Percentiles rank a stretch among this genome's conserved stretches.
Conservation (phyloP, 2,888 invertebrate species). For the Drosophila neotestacea region DNA sequence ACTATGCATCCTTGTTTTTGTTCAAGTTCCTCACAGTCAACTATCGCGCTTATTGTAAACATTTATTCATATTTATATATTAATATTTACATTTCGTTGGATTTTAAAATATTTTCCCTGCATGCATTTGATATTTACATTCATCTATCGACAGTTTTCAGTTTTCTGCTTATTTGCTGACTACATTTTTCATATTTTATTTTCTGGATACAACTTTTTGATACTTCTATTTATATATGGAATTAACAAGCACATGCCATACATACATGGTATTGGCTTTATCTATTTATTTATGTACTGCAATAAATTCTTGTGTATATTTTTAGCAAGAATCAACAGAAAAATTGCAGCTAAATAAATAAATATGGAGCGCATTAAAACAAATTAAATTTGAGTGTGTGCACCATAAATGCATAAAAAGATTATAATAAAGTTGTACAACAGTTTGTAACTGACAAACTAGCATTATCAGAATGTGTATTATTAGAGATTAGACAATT, state of each 20-base stretch:
- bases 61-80: slow-evolving; percentile 17
- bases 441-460: background rate
- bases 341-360: slow-evolving; percentile 18
- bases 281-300: slow-evolving; percentile 31
- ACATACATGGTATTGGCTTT: slow-evolving; percentile 4
- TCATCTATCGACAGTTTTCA: slow-evolving; percentile 3
- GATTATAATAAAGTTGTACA: slow-evolving; percentile 6
- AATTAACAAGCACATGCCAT: slow-evolving; percentile 15
- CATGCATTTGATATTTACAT: slow-evolving; percentile 33
- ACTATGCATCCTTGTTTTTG: background rate
- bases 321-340: slow-evolving; percentile 6
- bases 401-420: background rate
- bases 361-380: slow-evolving; percentile 10
- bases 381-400: slow-evolving; percentile 11
- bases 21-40: slow-evolving; percentile 6
- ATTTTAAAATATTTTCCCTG: slow-evolving; percentile 24
- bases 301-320: slow-evolving; percentile 5
- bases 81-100: slow-evolving; percentile 18
- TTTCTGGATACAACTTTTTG: slow-evolving; percentile 10
- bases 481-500: background rate
- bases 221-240: slow-evolving; percentile 24
- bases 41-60: slow-evolving; percentile 3
- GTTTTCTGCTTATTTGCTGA: slow-evolving; percentile 29
- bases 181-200: slow-evolving; percentile 16
- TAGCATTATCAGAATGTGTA: background rate